A percentile compares a stretch with the other conserved stretches of the same genome.
These are phyloP conservation scores for Punctoribates punctum DNA, from an alignment of 2,888 invertebrate species.

Conservation along the genomic window DNA sequence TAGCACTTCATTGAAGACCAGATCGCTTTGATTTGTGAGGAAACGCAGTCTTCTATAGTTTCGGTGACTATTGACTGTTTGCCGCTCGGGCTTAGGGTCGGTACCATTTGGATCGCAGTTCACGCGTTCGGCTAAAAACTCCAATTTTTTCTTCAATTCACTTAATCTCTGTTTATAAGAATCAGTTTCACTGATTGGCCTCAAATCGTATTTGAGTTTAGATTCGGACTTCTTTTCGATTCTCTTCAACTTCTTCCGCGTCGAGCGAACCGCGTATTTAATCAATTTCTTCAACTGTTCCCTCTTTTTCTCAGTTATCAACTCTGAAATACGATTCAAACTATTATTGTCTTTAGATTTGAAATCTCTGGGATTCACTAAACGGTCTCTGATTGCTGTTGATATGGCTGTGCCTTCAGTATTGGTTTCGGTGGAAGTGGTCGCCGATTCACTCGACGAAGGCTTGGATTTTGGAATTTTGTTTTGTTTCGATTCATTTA, in stretches of 20 bases:
- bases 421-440: neutral
- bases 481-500: neutral
- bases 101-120: neutral
- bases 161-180: constrained; percentile 29
- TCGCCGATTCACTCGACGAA: neutral
- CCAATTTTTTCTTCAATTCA: constrained; percentile 23
- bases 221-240: neutral
- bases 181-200: neutral
- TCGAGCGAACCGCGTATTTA: neutral
- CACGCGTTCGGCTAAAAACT: constrained; percentile 8
- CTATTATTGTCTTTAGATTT: neutral
- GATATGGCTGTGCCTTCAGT: neutral
- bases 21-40: constrained; percentile 39
- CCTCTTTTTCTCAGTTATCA: constrained; percentile 40
- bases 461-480: neutral
- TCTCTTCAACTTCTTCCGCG: constrained; percentile 23
- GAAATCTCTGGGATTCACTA: neutral
- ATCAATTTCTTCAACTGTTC: constrained; percentile 39
- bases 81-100: neutral
- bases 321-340: constrained; percentile 35
- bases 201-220: constrained; percentile 24
- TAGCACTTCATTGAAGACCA: constrained; percentile 34
- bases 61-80: neutral
- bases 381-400: neutral
- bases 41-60: constrained; percentile 33